Evolutionary conservation across 2,797 vertebrate species (phyloP).

Genomic region (Brachymystax lenok): DNA sequence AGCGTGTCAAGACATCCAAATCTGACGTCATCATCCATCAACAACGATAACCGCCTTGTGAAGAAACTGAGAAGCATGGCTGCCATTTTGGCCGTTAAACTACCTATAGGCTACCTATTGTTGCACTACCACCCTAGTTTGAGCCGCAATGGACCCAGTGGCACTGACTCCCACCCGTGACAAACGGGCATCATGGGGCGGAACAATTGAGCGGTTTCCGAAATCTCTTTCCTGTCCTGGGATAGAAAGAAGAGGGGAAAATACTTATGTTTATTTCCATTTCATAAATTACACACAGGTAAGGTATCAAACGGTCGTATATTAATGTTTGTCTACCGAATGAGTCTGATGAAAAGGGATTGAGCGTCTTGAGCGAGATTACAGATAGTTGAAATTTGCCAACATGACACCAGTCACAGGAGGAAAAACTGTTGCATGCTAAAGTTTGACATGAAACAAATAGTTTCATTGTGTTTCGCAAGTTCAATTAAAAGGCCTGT

Average conservation of each 20-base stretch:
- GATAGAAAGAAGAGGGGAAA: constrained; percentile 56
- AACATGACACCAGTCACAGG: constrained; percentile 59
- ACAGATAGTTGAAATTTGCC: constrained; percentile 36
- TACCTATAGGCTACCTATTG: rapidly evolving
- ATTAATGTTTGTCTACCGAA: neutral
- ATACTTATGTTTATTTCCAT: constrained; percentile 43
- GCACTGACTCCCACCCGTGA: constrained; percentile 22
- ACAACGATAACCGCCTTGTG: neutral
- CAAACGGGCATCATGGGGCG: constrained; percentile 58
- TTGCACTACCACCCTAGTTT: rapidly evolving
- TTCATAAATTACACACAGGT: constrained; percentile 69
- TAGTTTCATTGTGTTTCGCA: neutral
- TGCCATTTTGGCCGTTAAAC: constrained; percentile 70
- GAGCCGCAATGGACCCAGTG: constrained; percentile 75
- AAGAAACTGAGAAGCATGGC: constrained; percentile 46
- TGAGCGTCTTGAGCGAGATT: neutral
- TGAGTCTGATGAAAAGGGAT: neutral
- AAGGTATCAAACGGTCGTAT: constrained; percentile 52
- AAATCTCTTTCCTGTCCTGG: constrained; percentile 78
- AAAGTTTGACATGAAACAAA: constrained; percentile 63
- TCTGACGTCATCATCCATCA: constrained; percentile 21
- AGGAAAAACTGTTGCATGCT: constrained; percentile 68
- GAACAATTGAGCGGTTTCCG: constrained; percentile 74
- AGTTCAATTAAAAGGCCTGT: neutral
- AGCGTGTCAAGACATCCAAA: constrained; percentile 35